phyloP scores from a whole-genome alignment of 2,113 vertebrate genomes.

The Turnix velox region DNA sequence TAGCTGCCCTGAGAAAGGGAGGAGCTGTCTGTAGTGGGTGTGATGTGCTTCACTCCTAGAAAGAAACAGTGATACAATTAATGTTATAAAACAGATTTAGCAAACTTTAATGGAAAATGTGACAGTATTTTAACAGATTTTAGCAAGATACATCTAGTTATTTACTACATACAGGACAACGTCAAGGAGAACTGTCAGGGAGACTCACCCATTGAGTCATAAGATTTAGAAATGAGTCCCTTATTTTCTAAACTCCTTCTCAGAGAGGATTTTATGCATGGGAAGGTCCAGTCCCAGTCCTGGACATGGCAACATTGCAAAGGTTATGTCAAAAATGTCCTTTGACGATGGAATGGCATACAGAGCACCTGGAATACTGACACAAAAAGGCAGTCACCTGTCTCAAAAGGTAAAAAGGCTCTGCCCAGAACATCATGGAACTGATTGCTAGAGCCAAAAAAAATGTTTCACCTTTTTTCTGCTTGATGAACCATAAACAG shows the following conservation, averaged over 20 bases:
- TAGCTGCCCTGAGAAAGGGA: background rate
- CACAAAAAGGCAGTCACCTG: too few relatives aligned
- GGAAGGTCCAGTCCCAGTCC: background rate
- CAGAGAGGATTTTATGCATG: background rate
- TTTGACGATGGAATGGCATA: too few relatives aligned
- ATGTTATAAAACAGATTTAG: background rate
- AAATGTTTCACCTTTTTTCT: background rate
- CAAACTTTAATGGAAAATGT: background rate
- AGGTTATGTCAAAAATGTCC: background rate
- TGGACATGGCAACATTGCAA: background rate
- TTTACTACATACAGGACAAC: background rate
- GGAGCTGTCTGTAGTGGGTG: too few relatives aligned
- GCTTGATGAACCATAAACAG: background rate
- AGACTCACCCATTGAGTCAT: background rate
- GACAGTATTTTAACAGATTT: background rate
- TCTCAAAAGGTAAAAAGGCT: too few relatives aligned
- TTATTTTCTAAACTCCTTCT: background rate
- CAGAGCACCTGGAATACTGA: too few relatives aligned
- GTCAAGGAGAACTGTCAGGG: background rate
- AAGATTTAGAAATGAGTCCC: background rate
- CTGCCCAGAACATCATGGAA: too few relatives aligned
- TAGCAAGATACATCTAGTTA: background rate
- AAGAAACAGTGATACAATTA: background rate
- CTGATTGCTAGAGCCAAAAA: too few relatives aligned
- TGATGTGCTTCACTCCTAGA: background rate